phyloP scores from a whole-genome alignment of 1,140 invertebrate genomes.

The Neelides sp. region DNA sequence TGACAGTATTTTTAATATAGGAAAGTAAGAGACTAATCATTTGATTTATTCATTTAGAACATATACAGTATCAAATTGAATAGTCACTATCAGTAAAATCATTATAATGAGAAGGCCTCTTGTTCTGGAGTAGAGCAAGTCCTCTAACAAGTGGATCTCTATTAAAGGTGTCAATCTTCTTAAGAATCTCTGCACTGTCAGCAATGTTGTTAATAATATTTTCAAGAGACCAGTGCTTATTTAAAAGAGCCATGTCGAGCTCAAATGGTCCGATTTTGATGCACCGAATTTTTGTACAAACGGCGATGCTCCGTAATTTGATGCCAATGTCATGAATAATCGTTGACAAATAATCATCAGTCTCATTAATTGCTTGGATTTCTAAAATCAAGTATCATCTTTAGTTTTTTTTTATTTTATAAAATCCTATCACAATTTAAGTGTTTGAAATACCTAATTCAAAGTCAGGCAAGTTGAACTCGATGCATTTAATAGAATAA shows the following conservation, averaged over 20 bases:
- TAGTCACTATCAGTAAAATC: no score
- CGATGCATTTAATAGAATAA: conserved; percentile 72
- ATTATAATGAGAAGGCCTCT: no score
- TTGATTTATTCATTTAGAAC: no score
- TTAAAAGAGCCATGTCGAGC: conserved; percentile 58
- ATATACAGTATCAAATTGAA: no score
- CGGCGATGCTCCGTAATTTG: conserved; percentile 60
- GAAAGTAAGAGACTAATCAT: no score
- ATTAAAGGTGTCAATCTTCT: conserved; percentile 1
- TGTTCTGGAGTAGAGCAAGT: no score
- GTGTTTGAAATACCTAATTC: conserved; percentile 56
- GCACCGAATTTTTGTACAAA: conserved; percentile 64
- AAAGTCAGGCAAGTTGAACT: conserved; percentile 70
- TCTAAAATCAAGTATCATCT: conserved; percentile 47
- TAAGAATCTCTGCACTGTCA: neutral
- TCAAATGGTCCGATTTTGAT: conserved; percentile 68
- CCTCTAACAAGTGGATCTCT: conserved; percentile 1
- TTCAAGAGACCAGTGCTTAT: conserved; percentile 67
- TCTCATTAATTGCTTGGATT: conserved; percentile 71
- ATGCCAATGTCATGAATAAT: conserved; percentile 68
- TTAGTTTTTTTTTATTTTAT: no score
- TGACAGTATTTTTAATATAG: no score
- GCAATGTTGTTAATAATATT: conserved; percentile 59
- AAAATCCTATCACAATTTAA: no score
- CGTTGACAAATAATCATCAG: conserved; percentile 54